phyloP scores from a whole-genome alignment of 2,888 invertebrate genomes.

The Polyploca ridens region DNA sequence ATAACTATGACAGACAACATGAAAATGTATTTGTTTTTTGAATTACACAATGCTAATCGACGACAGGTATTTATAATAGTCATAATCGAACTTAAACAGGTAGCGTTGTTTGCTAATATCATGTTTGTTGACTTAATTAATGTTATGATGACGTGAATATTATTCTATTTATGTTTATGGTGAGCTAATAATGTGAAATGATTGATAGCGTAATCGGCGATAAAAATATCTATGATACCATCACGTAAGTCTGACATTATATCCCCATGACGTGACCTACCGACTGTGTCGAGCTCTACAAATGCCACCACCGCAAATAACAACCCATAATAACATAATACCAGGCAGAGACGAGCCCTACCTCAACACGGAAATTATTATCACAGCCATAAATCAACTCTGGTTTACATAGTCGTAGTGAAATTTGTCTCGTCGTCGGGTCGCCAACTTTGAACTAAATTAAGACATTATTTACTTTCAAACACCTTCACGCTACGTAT shows the following conservation, averaged over 20 bases:
- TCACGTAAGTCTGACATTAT: constrained; percentile 44
- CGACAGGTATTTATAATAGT: not conserved
- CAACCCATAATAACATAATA: constrained; percentile 55
- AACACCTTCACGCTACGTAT: not conserved
- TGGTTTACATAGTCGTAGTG: constrained; percentile 53
- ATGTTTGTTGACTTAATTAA: not conserved
- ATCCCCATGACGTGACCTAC: constrained; percentile 41
- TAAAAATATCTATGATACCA: constrained; percentile 25
- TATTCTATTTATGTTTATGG: not conserved
- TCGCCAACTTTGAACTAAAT: constrained; percentile 26
- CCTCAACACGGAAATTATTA: constrained; percentile 77
- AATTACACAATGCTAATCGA: not conserved
- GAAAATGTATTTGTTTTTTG: not conserved
- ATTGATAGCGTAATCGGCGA: constrained; percentile 12
- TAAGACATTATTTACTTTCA: not conserved
- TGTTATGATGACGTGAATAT: not conserved
- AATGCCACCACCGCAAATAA: constrained; percentile 56
- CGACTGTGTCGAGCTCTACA: constrained; percentile 44
- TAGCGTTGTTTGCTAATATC: not conserved
- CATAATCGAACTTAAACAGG: not conserved
- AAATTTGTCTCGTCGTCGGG: constrained; percentile 50
- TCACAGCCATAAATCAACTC: constrained; percentile 66
- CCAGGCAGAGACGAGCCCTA: constrained; percentile 60
- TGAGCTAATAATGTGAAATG: not conserved
- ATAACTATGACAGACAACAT: too few species aligned